phyloP scores from a whole-genome alignment of 1,140 invertebrate genomes.

The Lucilia sericata region DNA sequence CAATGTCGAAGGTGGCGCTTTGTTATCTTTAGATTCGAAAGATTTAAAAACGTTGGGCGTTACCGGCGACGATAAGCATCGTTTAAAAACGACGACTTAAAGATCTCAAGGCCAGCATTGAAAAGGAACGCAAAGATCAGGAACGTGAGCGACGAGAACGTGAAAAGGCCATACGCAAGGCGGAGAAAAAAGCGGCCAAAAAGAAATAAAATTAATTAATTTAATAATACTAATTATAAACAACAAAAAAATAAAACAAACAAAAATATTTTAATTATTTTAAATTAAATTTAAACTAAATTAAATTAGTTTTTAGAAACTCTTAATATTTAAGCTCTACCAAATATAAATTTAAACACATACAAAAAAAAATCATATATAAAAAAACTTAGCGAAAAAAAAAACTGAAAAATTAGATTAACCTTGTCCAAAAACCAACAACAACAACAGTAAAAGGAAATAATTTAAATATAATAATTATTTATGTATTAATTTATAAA shows the following conservation, averaged over 20 bases:
- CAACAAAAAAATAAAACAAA: too few relatives aligned
- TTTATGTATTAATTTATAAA: constrained; percentile 15
- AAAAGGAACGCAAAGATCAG: constrained; percentile 81
- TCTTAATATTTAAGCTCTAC: constrained; percentile 28
- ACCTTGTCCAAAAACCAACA: constrained; percentile 28
- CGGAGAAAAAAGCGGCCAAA: constrained; percentile 80
- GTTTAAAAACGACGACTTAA: constrained; percentile 88
- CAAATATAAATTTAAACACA: constrained; percentile 23
- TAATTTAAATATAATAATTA: background rate
- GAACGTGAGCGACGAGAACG: constrained; percentile 83
- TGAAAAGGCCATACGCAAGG: constrained; percentile 81
- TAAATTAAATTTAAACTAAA: constrained; percentile 38
- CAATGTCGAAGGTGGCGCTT: constrained; percentile 83
- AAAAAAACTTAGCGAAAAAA: constrained; percentile 29
- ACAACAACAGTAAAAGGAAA: background rate
- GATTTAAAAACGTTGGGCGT: constrained; percentile 90
- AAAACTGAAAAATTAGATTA: too few relatives aligned
- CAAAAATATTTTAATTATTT: constrained; percentile 42
- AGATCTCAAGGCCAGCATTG: constrained; percentile 83
- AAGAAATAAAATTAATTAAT: constrained; percentile 71
- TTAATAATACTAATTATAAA: constrained; percentile 1
- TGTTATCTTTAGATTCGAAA: constrained; percentile 86
- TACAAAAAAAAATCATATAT: background rate
- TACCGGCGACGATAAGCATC: constrained; percentile 81
- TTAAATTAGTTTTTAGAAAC: constrained; percentile 16